Evolutionary conservation across 2,113 vertebrate species (phyloP).

Genomic region (Chelonoidis abingdonii): DNA sequence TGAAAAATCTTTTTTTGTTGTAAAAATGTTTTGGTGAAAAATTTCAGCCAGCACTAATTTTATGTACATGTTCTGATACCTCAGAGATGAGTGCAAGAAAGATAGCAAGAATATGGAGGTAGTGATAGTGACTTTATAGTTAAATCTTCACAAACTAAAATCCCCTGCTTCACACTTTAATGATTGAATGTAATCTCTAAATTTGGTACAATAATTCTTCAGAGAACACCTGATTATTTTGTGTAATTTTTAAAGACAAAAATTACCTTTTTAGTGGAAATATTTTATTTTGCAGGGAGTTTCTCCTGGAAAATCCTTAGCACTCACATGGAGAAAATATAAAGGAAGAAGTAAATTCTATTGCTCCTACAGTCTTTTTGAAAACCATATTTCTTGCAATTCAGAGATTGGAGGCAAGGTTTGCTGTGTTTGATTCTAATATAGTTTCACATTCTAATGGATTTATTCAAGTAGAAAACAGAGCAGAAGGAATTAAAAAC

Average conservation of each 20-base stretch:
- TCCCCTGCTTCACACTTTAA: not conserved
- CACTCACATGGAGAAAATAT: not conserved
- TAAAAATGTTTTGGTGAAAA: not conserved
- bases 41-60: not conserved
- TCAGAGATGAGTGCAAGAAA: not conserved
- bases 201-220: not conserved
- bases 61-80: not conserved
- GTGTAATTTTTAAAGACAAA: not conserved
- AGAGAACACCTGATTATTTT: not conserved
- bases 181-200: not conserved
- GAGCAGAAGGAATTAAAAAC: not conserved
- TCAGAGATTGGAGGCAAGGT: not conserved
- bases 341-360: not conserved
- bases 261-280: not conserved
- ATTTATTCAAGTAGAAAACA: not conserved
- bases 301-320: not conserved
- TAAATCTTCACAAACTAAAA: not conserved
- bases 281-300: not conserved
- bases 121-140: not conserved
- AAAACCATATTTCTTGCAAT: not conserved
- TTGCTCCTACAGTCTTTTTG: not conserved
- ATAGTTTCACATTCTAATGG: not conserved
- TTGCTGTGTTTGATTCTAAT: not conserved
- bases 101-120: not conserved
- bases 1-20: not conserved